Evolutionary conservation across 2,888 invertebrate species (phyloP).

Genomic region (Blastobasis adustella): DNA sequence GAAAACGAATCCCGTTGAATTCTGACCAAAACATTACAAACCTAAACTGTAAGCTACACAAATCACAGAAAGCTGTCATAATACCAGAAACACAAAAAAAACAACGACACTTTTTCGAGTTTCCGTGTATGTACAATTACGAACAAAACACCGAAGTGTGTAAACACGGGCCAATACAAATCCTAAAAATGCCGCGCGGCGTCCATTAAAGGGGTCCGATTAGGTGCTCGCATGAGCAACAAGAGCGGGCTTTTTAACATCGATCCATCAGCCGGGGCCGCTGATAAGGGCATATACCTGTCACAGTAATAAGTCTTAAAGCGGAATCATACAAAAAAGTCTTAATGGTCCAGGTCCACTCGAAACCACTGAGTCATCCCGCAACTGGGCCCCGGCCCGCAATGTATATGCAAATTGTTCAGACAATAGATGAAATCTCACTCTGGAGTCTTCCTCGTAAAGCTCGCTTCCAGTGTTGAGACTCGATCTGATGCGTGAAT

Average conservation of each 20-base stretch:
- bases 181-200: slow-evolving; percentile 39
- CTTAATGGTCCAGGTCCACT: slow-evolving; percentile 28
- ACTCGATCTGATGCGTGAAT: too few relatives aligned
- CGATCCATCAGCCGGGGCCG: slow-evolving; percentile 58
- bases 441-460: too few relatives aligned
- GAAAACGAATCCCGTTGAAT: too few relatives aligned
- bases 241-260: slow-evolving; percentile 49
- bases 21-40: too few relatives aligned
- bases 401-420: too few relatives aligned
- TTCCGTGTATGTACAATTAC: too few relatives aligned
- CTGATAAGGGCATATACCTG: slow-evolving; percentile 59
- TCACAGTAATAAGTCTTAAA: slow-evolving; percentile 60
- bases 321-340: slow-evolving; percentile 36
- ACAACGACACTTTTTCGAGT: too few relatives aligned
- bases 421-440: too few relatives aligned
- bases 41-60: too few relatives aligned
- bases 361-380: slow-evolving; percentile 9
- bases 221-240: slow-evolving; percentile 39
- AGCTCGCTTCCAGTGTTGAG: too few relatives aligned
- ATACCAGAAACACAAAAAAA: too few relatives aligned
- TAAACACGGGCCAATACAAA: slow-evolving; percentile 29
- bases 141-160: neutral
- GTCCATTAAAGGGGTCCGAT: slow-evolving; percentile 46
- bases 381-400: neutral
- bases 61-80: too few relatives aligned